Conservation (phyloP, 2,797 vertebrate species). For the Falco rusticolus region DNA sequence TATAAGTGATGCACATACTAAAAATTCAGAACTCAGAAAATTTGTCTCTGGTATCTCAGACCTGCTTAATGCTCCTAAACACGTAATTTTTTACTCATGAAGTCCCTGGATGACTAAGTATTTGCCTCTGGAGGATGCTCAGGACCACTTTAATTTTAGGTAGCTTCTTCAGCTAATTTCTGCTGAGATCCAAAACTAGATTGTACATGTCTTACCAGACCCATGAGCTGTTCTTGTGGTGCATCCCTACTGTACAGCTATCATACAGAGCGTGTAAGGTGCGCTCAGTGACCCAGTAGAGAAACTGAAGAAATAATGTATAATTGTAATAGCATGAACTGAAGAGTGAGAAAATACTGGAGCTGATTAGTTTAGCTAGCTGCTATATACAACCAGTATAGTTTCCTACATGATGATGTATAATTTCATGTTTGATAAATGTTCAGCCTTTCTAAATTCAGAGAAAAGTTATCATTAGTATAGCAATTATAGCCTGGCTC, state of each 20-base stretch:
- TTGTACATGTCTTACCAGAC: background rate
- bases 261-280: rapidly evolving
- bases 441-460: background rate
- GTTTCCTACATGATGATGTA: background rate
- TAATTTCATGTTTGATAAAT: background rate
- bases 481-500: background rate
- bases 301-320: background rate
- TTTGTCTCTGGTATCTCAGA: background rate
- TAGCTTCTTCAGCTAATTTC: background rate
- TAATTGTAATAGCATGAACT: background rate
- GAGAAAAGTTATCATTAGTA: background rate
- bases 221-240: background rate
- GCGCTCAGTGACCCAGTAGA: background rate
- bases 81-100: background rate
- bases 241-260: background rate
- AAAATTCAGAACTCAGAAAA: constrained; percentile 7
- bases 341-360: background rate
- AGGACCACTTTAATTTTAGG: background rate
- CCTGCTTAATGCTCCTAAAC: background rate
- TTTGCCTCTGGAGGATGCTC: background rate
- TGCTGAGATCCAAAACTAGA: background rate
- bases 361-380: background rate
- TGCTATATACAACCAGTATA: background rate
- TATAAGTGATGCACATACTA: background rate
- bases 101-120: background rate